Base-by-base conservation (phyloP, 92 coral and sea anemone species). In the Paragorgia papillata region DNA sequence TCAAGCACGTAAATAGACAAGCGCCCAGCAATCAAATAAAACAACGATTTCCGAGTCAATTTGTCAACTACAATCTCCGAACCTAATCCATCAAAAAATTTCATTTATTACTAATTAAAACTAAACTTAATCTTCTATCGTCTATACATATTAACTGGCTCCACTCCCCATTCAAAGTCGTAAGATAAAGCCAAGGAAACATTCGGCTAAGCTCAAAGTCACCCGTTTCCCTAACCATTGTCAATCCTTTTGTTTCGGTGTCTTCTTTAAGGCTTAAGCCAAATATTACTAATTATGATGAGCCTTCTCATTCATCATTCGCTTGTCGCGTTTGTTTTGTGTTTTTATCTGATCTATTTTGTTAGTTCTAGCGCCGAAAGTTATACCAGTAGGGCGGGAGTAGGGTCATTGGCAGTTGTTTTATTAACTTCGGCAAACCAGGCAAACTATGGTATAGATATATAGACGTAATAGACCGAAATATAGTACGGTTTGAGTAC, bases 101-200 rank as follows among this genome's bases (percentile, higher is more conserved):
- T 15, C 53, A 7, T 46, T 15, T 15, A 7, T 6, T 6, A 6
- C n/a, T 46, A 46, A 46, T 46, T 46, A 46, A 46, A 46, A 46
- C 53, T 6, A 9, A 46, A 9, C 2, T 6, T 15, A 15, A 46
- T 15, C 15, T 37, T 10, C 43, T 37, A 4, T 15, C n/a, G 53
- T 46, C 53, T 7, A 46, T 46, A 6, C 7, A 46, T 15, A 6
- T 46, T 46, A 6, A n/a, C 7, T 7, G n/a, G 53, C 53, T 46
- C 27, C 7, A 37, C 71, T 18, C 12, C 48, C 48, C 31, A 19
- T 64, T 64, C 29, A 37, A 37, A 19, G 25, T 68, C 35, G 12
- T 37, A 48, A 68, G 44, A 44, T 26, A 37, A 68, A 41, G 75
- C 48, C 53, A 68, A 68, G 75, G 59, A 68, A 64, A 68, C 30